Evolutionary conservation across 2,888 invertebrate species (phyloP).

Genomic region (Trissolcus japonicus): DNA sequence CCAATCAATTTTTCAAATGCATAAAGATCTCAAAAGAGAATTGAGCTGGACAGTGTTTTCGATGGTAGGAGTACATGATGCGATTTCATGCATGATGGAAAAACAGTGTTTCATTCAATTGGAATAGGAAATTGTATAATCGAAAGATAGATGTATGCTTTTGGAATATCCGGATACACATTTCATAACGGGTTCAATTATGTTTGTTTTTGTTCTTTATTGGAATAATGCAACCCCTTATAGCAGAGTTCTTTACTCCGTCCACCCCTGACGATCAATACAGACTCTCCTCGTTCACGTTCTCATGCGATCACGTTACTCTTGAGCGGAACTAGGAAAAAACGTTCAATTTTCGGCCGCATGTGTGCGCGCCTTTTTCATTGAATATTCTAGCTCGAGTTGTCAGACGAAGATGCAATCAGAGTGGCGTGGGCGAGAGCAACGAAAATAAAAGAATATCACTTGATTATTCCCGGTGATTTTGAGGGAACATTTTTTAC

Average conservation of each 20-base stretch:
- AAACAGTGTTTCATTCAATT: background rate
- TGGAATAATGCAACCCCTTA: conserved; percentile 21
- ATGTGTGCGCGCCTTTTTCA: conserved; percentile 9
- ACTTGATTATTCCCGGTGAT: too few species aligned
- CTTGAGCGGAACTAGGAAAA: background rate
- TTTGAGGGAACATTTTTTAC: too few species aligned
- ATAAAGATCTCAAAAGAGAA: too few species aligned
- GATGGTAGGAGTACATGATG: too few species aligned
- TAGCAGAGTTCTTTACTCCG: conserved; percentile 19
- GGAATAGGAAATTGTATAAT: background rate
- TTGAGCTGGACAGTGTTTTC: too few species aligned
- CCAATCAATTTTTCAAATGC: conserved; percentile 3
- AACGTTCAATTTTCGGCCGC: conserved; percentile 9
- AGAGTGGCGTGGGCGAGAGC: background rate
- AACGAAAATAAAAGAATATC: background rate
- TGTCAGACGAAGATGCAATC: background rate
- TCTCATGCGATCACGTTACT: conserved; percentile 36
- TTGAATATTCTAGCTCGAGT: conserved; percentile 15
- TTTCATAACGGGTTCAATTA: too few species aligned
- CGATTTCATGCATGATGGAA: too few species aligned
- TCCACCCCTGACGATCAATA: conserved; percentile 62
- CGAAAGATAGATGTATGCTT: too few species aligned
- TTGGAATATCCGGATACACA: too few species aligned
- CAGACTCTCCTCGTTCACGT: conserved; percentile 55
- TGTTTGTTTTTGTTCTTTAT: conserved; percentile 5